Conservation (phyloP, 1,140 invertebrate genomes). For the Spodoptera litura region DNA sequence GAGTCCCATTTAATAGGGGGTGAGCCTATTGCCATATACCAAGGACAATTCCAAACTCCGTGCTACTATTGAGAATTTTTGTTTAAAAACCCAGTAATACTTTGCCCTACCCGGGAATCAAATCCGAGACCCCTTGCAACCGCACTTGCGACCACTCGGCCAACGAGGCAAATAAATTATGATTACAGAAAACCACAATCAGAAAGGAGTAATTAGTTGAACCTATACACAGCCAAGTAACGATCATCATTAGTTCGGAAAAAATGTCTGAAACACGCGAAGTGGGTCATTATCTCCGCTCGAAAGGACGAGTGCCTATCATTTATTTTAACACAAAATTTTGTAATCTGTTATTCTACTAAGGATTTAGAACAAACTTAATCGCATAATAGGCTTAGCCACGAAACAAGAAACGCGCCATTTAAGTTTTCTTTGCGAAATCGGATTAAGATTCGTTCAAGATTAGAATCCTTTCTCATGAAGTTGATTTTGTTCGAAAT, state of each 20-base stretch:
- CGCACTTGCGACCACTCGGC: no score
- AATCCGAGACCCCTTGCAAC: no score
- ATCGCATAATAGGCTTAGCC: constrained; percentile 32
- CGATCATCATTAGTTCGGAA: neutral
- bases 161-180: no score
- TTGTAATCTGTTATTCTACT: constrained; percentile 32
- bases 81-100: no score
- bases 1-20: no score
- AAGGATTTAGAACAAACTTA: constrained; percentile 23
- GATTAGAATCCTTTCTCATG: neutral
- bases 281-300: constrained; percentile 20
- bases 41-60: no score
- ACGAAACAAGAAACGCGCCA: constrained; percentile 8
- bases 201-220: no score
- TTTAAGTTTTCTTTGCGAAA: constrained; percentile 29
- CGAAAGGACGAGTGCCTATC: constrained; percentile 19
- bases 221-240: neutral
- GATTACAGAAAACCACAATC: no score
- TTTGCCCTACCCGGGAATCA: no score
- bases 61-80: no score
- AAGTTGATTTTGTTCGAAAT: neutral
- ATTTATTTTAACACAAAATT: constrained; percentile 13
- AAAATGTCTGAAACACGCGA: constrained; percentile 24
- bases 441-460: constrained; percentile 1
- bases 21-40: no score